Percentiles rank a stretch among this genome's conserved stretches.
Evolutionary conservation across 2,888 invertebrate genomes (phyloP).

Genomic region (Diaphora mendica): DNA sequence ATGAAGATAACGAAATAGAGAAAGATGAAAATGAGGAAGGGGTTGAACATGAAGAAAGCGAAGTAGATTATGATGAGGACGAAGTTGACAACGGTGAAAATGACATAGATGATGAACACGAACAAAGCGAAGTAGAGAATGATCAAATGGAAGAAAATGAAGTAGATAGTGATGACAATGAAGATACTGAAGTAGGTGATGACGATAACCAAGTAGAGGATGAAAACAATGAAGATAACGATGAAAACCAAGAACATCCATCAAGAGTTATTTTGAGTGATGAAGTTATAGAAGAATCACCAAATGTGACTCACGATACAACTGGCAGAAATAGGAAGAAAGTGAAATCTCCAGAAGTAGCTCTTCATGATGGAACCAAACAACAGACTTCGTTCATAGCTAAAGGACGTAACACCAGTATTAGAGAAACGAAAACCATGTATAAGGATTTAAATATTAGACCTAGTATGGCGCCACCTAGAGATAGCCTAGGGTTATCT

Average conservation of each 20-base stretch:
- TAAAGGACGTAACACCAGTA: conserved; percentile 61
- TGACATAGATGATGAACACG: conserved; percentile 9
- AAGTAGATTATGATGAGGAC: conserved; percentile 22
- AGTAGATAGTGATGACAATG: conserved; percentile 23
- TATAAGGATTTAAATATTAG: conserved; percentile 53
- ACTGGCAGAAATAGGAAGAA: conserved; percentile 61
- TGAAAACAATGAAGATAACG: conserved; percentile 16
- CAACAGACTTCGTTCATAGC: conserved; percentile 58
- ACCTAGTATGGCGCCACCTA: conserved; percentile 61
- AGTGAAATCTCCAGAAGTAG: conserved; percentile 66
- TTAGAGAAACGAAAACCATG: conserved; percentile 65
- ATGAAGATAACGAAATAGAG: conserved; percentile 12
- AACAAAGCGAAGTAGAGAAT: conserved; percentile 12
- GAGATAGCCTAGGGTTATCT: conserved; percentile 64
- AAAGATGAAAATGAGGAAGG: conserved; percentile 10
- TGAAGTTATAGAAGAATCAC: conserved; percentile 41
- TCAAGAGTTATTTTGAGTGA: conserved; percentile 12
- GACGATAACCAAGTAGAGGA: conserved; percentile 12
- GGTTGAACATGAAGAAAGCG: conserved; percentile 29
- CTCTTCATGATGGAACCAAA: conserved; percentile 58
- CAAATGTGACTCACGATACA: conserved; percentile 61
- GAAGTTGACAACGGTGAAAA: conserved; percentile 10
- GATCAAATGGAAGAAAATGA: conserved; percentile 34
- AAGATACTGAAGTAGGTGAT: conserved; percentile 8
- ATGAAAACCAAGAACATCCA: conserved; percentile 2